Conservation (phyloP, 2,797 vertebrate species). For the Acropternis orthonyx region DNA sequence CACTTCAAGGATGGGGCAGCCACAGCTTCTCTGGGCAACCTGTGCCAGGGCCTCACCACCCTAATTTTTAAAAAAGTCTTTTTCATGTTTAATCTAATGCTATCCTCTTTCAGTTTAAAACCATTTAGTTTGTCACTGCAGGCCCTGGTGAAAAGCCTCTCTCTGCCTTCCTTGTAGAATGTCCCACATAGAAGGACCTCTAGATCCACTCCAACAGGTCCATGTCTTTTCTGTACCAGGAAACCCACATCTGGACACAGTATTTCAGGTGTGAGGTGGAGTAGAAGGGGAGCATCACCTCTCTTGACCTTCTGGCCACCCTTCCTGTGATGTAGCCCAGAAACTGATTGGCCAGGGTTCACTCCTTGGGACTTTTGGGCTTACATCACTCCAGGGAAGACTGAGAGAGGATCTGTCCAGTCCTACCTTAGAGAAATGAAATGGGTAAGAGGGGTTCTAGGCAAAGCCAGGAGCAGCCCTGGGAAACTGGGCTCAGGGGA, state of each 20-base stretch:
- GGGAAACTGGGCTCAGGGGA: background rate
- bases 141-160: background rate
- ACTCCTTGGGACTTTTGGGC: background rate
- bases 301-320: background rate
- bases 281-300: rapidly evolving
- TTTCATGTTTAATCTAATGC: background rate
- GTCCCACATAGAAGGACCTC: background rate
- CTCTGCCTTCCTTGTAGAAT: background rate
- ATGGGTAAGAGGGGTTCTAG: background rate
- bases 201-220: background rate
- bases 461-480: background rate
- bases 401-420: background rate
- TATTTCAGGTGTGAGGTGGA: rapidly evolving
- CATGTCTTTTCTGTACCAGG: background rate
- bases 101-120: background rate
- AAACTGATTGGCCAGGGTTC: rapidly evolving
- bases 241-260: background rate
- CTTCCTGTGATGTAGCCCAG: background rate
- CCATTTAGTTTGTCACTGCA: background rate
- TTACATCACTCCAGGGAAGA: background rate
- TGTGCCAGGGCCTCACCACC: rapidly evolving
- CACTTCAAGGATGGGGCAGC: rapidly evolving
- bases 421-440: background rate
- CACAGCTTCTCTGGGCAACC: background rate
- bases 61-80: background rate